Base-by-base conservation (phyloP, 53 echinoderm and acorn worm genomes). In the Antedon mediterranea region DNA sequence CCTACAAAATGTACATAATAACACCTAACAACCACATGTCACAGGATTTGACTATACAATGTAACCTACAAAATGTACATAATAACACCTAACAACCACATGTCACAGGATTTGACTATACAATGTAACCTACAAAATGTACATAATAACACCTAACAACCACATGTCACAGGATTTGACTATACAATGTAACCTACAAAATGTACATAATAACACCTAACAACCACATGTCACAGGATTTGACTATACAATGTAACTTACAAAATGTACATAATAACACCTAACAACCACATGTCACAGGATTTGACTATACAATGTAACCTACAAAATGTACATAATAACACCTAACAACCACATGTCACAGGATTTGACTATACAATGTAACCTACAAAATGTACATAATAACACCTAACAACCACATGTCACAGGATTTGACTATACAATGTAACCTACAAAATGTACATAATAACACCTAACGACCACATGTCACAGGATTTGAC, bases 21-120 rank as follows among this genome's bases (percentile, higher is more conserved):
- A 97, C 98, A 43, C 98, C 98, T 92, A 97, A 83, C n/a, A 98
- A 97, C 98, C 98, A 97, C 98, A 97, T 92, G 43, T 97, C 98
- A 90, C 98, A 97, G 31, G 92, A 92, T 77, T 97, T 97, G 88
- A n/a, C n/a, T n/a, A n/a, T n/a, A n/a, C n/a, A n/a, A n/a, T n/a
- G n/a, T n/a, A n/a, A n/a, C n/a, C n/a, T n/a, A n/a, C n/a, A 97
- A 79, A 75, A 97, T 97, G 84, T 97, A 97, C 91, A 89, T 97
- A 44, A 97, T 97, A 77, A 97, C 98, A 43, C 98, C 98, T 92
- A 97, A 83, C n/a, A 98, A 97, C 98, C 98, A 97, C 98, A 97
- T 92, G 43, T 97, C 98, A 90, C 98, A 97, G 31, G 92, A 92
- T 77, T 97, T 97, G 88, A n/a, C n/a, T n/a, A n/a, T n/a, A n/a